Conservation (phyloP, 2,888 invertebrate genomes). For the Protonemura montana region DNA sequence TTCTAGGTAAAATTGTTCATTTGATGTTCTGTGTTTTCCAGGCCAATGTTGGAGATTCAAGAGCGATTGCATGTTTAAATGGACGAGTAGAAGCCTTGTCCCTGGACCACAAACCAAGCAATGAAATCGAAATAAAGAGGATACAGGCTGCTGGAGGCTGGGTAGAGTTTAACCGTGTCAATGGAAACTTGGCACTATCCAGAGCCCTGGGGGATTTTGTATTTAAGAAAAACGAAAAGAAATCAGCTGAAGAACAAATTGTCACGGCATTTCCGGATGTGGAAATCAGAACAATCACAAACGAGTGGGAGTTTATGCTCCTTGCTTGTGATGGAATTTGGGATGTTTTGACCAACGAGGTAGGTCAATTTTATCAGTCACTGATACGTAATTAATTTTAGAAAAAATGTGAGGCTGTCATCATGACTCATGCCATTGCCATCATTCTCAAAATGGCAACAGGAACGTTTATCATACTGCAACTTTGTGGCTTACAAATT, state of each 20-base stretch:
- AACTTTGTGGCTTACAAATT: no score
- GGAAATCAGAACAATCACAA: slow-evolving; percentile 76
- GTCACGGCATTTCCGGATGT: slow-evolving; percentile 98
- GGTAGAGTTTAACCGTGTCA: slow-evolving; percentile 97
- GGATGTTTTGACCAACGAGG: slow-evolving; percentile 95
- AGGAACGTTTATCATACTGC: no score
- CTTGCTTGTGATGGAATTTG: slow-evolving; percentile 99
- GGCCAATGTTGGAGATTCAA: slow-evolving; percentile 97
- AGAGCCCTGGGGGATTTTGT: slow-evolving; percentile 96
- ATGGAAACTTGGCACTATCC: slow-evolving; percentile 95
- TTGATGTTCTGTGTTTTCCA: slow-evolving; percentile 50
- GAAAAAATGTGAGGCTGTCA: no score
- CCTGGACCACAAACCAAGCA: slow-evolving; percentile 95
- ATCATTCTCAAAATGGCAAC: no score
- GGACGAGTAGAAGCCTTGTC: slow-evolving; percentile 81
- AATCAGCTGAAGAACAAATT: slow-evolving; percentile 91
- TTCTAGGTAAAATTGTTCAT: no score
- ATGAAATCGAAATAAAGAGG: slow-evolving; percentile 84
- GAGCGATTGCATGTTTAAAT: slow-evolving; percentile 88
- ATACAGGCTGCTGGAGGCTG: slow-evolving; percentile 95
- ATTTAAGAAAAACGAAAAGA: slow-evolving; percentile 89
- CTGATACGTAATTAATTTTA: not conserved
- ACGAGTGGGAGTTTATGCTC: slow-evolving; percentile 96
- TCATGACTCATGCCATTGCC: no score
- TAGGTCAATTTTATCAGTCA: slow-evolving; percentile 53